Evolutionary conservation across 2,888 invertebrate species (phyloP), one percentile per base, ranked within the genome.

Genomic region (Leptothorax acervorum): DNA sequence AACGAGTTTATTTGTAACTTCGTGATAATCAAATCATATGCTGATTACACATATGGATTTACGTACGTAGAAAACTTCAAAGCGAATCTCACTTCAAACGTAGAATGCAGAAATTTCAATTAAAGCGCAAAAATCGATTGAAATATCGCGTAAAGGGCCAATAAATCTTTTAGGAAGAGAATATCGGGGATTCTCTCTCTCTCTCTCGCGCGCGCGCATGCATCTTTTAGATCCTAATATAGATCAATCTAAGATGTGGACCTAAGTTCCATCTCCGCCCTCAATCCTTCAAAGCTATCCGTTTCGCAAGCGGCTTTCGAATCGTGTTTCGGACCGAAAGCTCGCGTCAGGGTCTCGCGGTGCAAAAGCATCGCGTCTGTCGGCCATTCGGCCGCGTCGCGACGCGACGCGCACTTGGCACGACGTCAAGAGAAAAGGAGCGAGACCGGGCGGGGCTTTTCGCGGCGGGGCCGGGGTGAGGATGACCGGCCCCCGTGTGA

Each of bases 401-500:
- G 35, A 18, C 63, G 75, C 62, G 57, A 48, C 79, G 91, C 94
- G 94, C 92, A 91, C 91, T 94, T 94, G 94, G 94, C 94, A 92
- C 87, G 83, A 82, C 85, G 89, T 93, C 93, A 93, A 91, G 89
- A 92, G 91, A 86, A 85, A 88, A 88, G 83, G 88, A 87, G 88
- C 84, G 86, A 88, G 89, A 85, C 18, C 70, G 70, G 60, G 79
- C 79, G 60, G 79, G 83, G 84, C 66, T 66, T 85, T 87, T 60
- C 82, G 83, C 85, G 82, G 55, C 86, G 89, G 28, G 18, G 5
- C 6, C 86, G 89, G 18, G 18, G 5, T 8, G 42, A 42, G 18
- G 28, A 23, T 23, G 23, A 89, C 86, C 87, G 86, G 65, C 86
- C 73, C 48, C 76, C 42, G 70, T 39, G 45, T 51, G 66, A 73